Evolutionary conservation across 1,140 invertebrate species (phyloP).

Genomic region (Tyrophagus putrescentiae): DNA sequence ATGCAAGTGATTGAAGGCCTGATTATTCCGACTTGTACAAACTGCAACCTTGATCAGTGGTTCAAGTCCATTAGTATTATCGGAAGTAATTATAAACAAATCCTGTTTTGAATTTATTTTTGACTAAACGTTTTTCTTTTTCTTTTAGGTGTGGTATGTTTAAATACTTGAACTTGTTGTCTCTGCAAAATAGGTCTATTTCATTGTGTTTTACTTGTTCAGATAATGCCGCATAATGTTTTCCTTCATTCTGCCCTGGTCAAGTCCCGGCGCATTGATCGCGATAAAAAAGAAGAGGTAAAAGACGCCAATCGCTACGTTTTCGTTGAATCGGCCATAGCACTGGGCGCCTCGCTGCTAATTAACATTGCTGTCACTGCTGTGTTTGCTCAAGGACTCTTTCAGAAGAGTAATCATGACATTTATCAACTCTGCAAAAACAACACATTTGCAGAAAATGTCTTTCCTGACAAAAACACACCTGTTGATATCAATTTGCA

Average conservation of each 20-base stretch:
- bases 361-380: slow-evolving; percentile 81
- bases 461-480: slow-evolving; percentile 14
- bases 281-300: slow-evolving; percentile 51
- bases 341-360: slow-evolving; percentile 65
- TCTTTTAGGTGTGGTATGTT: too few species aligned
- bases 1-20: slow-evolving; percentile 56
- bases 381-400: slow-evolving; percentile 71
- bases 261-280: slow-evolving; percentile 68
- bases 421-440: slow-evolving; percentile 1
- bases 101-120: too few species aligned
- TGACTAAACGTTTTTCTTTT: too few species aligned
- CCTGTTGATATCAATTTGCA: slow-evolving; percentile 15
- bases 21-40: slow-evolving; percentile 60
- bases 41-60: slow-evolving; percentile 51
- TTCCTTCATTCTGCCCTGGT: slow-evolving; percentile 82
- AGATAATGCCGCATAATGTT: slow-evolving; percentile 91
- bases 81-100: slow-evolving; percentile 88
- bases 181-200: too few species aligned
- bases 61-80: slow-evolving; percentile 72
- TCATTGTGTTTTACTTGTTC: too few species aligned
- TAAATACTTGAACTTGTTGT: too few species aligned
- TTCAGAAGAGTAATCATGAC: slow-evolving; percentile 46
- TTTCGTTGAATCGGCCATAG: slow-evolving; percentile 66
- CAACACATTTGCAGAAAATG: neutral
- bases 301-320: slow-evolving; percentile 76